Evolutionary conservation across 2,888 invertebrate genomes (phyloP).

Genomic region (Alviniconcha strummeri): DNA sequence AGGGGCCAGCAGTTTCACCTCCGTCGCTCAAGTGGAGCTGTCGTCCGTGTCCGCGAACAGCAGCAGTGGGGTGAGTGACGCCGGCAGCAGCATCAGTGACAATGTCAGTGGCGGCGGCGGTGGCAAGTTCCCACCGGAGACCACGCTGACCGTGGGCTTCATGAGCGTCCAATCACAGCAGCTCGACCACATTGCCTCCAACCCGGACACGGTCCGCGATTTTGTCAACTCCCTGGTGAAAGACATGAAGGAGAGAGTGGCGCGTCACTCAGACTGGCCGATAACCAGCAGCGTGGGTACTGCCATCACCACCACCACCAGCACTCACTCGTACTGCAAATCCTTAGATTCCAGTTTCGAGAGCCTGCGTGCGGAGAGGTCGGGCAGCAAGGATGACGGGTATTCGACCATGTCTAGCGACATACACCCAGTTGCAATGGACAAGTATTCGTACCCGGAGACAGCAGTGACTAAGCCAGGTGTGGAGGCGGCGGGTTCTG

Average conservation of each 20-base stretch:
- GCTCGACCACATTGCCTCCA: neutral
- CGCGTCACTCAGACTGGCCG: conserved; percentile 24
- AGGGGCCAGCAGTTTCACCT: conserved; percentile 18
- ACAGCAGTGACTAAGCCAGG: conserved; percentile 2
- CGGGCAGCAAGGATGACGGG: conserved; percentile 67
- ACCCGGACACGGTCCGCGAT: conserved; percentile 24
- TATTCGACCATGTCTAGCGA: conserved; percentile 70
- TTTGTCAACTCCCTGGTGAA: conserved; percentile 24
- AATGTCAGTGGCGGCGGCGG: neutral
- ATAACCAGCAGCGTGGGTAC: neutral
- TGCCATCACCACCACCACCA: neutral
- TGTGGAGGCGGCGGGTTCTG: neutral
- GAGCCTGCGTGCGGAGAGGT: conserved; percentile 60
- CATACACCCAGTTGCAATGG: conserved; percentile 62
- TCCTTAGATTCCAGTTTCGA: conserved; percentile 58
- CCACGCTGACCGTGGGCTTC: conserved; percentile 30
- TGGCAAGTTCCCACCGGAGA: conserved; percentile 9
- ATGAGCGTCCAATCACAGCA: conserved; percentile 16
- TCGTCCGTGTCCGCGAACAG: conserved; percentile 1
- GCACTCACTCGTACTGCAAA: conserved; percentile 33
- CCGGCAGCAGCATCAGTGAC: neutral
- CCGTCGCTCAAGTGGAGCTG: neutral
- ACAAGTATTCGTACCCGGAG: conserved; percentile 46
- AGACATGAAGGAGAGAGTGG: conserved; percentile 27
- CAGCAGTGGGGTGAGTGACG: conserved; percentile 14